Evolutionary conservation across 30 jellyfish, hydroid and myxozoan genomes (phyloP).

Genomic region (Hydractinia echinata): DNA sequence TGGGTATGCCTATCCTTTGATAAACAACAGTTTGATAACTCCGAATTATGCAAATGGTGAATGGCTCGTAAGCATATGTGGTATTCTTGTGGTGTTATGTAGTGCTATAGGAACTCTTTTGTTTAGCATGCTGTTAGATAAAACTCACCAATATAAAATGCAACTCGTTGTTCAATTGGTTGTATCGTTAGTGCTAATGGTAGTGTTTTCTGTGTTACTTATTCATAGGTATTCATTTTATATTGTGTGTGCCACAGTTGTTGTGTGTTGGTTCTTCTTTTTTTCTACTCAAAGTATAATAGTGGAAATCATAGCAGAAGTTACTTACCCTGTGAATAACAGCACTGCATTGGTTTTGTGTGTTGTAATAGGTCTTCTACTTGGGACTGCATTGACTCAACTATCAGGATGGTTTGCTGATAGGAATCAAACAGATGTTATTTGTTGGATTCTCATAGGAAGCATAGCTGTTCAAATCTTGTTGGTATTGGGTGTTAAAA

Average conservation of each 20-base stretch:
- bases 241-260: not conserved
- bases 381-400: not conserved
- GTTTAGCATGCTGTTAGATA: constrained; percentile 6
- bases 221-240: not conserved
- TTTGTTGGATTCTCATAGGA: not conserved
- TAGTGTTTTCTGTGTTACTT: not conserved
- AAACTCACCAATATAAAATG: not conserved
- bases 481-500: not conserved
- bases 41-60: not conserved
- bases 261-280: not conserved
- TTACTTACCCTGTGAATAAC: not conserved
- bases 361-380: not conserved
- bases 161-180: not conserved
- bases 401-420: constrained; percentile 2
- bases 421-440: not conserved
- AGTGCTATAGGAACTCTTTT: not conserved
- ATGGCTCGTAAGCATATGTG: not conserved
- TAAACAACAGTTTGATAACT: constrained; percentile 4
- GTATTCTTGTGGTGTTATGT: not conserved
- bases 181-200: not conserved
- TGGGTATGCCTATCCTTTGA: not conserved
- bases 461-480: not conserved
- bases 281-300: not conserved
- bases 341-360: not conserved
- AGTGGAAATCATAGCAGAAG: constrained; percentile 1